Evolutionary conservation across 2,797 vertebrate species (phyloP).

Genomic region (Avahi laniger): DNA sequence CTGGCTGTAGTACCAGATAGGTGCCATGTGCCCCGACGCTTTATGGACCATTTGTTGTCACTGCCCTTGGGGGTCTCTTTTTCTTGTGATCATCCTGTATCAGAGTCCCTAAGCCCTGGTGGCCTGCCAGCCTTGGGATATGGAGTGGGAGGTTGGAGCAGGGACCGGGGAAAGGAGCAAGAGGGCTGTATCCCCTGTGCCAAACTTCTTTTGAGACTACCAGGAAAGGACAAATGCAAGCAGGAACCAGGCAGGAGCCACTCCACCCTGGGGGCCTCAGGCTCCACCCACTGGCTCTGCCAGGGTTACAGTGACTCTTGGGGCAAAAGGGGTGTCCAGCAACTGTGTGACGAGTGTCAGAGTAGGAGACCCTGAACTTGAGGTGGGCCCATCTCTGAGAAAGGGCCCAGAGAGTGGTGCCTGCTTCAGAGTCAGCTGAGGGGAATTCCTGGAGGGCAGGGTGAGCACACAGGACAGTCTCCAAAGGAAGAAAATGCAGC

Average conservation of each 20-base stretch:
- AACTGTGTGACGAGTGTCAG: not conserved
- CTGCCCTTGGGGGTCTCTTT: not conserved
- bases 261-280: not conserved
- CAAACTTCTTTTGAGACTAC: not conserved
- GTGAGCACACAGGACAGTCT: rapidly evolving
- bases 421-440: not conserved
- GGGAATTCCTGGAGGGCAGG: not conserved
- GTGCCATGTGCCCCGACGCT: not conserved
- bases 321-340: not conserved
- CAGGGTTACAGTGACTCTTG: not conserved
- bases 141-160: rapidly evolving
- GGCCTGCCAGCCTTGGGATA: not conserved
- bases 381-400: not conserved
- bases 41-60: not conserved
- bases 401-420: not conserved
- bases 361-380: not conserved
- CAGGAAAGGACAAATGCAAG: not conserved
- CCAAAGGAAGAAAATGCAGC: not conserved
- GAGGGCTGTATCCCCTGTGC: not conserved
- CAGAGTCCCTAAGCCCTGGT: not conserved
- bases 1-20: not conserved
- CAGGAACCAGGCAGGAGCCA: not conserved
- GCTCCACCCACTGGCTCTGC: not conserved
- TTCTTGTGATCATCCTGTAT: not conserved
- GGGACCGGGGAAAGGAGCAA: not conserved